A percentile compares a stretch with the other conserved stretches of the same genome.
These are phyloP conservation scores for Brachionus rotundiformis DNA, from an alignment of 1,140 invertebrate genomes.

Conservation along the genomic window DNA sequence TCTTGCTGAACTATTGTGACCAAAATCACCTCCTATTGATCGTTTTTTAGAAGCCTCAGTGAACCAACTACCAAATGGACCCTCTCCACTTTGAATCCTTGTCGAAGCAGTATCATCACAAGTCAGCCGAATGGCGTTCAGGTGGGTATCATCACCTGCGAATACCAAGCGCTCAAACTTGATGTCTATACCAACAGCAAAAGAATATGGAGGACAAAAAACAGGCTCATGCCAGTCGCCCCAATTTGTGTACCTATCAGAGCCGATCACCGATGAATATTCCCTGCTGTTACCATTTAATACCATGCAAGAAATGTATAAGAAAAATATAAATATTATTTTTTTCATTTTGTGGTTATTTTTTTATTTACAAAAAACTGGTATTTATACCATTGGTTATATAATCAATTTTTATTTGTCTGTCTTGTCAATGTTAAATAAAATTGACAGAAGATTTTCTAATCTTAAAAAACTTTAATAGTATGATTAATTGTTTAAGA, in stretches of 20 bases:
- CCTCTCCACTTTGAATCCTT: slow-evolving; percentile 18
- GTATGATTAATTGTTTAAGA: no score
- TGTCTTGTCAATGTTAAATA: no score
- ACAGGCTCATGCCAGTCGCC: slow-evolving; percentile 7
- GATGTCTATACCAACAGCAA: neutral
- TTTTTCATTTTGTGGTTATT: no score
- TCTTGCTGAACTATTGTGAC: no score
- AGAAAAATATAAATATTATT: no score
- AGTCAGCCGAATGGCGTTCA: neutral
- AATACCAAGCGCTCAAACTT: neutral
- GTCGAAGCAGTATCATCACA: slow-evolving; percentile 24
- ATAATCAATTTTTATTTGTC: no score
- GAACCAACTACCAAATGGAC: neutral
- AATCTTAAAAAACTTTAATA: no score
- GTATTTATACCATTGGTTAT: no score
- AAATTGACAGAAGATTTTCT: no score
- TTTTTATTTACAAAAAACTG: no score
- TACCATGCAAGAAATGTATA: no score
- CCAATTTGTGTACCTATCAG: neutral
- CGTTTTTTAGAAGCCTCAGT: neutral
- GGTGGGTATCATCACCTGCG: neutral
- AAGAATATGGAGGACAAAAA: slow-evolving; percentile 3
- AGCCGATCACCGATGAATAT: neutral
- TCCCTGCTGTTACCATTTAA: neutral
- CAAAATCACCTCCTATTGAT: neutral